Evolutionary conservation across 2,113 vertebrate species (phyloP), one percentile per base, ranked within the genome.

Genomic region (Heteronetta atricapilla): DNA sequence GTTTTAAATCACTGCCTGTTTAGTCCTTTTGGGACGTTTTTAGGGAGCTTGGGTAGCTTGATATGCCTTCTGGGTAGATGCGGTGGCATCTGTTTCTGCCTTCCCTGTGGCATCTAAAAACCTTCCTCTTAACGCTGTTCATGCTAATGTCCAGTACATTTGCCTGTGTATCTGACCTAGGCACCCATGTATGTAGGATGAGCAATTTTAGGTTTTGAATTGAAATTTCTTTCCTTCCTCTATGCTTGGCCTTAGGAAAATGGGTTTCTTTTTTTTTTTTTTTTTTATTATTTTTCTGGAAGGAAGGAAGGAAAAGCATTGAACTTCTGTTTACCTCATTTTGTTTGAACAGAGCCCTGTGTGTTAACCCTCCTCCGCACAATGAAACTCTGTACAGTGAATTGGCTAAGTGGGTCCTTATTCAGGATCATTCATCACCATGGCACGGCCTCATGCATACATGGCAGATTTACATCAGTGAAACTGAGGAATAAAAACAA

Each of bases 331-430:
- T 90, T 95, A 83, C 79, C 89, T 93, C 76, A 11, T 93, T 78
- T 16, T 91, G 87, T 74, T 91, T 86, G 87, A 96, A 93, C 91
- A 96, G 96, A 94, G 94, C 85, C 64, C 89, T 93, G 82, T 93
- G 91, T 95, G 94, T 88, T 69, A 55, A 79, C 53, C 66, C 86
- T 79, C 75, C 72, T n/a, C 82, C 2, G 1, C 88, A 97, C 95
- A 96, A 93, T 94, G 89, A 82, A 90, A 94, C 91, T 94, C 76
- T 96, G 94, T 94, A 21, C 73, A 22, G 84, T 77, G 11, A 91
- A 53, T 3, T 89, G 94, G 63, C 89, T 81, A 19, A 67, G 77
- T 46, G 84, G 81, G 70, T 91, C 87, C 92, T 86, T 29, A 17
- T 38, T 80, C 48, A 76, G 91, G 82, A 13, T 44, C 77, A 56